Base-by-base conservation (phyloP, 2,888 invertebrate species). In the Amphipyra berbera region DNA sequence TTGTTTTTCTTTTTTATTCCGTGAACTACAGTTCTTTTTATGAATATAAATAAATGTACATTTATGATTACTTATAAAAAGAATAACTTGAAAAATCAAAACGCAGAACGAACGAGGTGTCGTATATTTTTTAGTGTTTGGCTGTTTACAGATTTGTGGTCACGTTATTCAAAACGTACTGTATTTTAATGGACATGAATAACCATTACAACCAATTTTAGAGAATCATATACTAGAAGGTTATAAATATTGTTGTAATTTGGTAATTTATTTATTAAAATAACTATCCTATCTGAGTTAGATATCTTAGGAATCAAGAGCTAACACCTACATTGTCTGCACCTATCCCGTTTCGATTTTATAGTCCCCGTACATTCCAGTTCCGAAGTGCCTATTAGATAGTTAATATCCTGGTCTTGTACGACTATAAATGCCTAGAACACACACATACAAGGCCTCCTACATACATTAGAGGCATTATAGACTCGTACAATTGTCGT, bases 401-500 rank as follows among this genome's bases (percentile, higher is more conserved):
- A 33, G 38, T 48, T 62, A 35, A 61, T 44, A 70, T 62, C 62
- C 42, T 44, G 38, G 38, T 52, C 12, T n/a, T 53, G 37, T 54
- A 38, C 27, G 21, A 8, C 6, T 13, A 30, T 10, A 6, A 37
- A 45, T n/a, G 30, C 21, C 14, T 5, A 35, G 30, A 33, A 55
- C 73, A 58, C 42, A 46, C 21, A 45, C 52, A 56, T 41, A 45
- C 53, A 67, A 58, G 52, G 41, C 49, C 49, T 56, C 44, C 48
- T 35, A 61, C 70, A 60, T 57, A 42, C 35, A 42, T 45, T 14
- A 14, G 14, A 41, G 27, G 35, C 45, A 55, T 45, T 56, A 61
- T 52, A 59, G 45, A 50, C 44, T 57, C 47, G 56, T 59, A 58
- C 62, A 59, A 65, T 65, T 61, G 61, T 48, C 48, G 65, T 66